phyloP scores from a whole-genome alignment of 2,888 invertebrate species.

The Agrochola litura region DNA sequence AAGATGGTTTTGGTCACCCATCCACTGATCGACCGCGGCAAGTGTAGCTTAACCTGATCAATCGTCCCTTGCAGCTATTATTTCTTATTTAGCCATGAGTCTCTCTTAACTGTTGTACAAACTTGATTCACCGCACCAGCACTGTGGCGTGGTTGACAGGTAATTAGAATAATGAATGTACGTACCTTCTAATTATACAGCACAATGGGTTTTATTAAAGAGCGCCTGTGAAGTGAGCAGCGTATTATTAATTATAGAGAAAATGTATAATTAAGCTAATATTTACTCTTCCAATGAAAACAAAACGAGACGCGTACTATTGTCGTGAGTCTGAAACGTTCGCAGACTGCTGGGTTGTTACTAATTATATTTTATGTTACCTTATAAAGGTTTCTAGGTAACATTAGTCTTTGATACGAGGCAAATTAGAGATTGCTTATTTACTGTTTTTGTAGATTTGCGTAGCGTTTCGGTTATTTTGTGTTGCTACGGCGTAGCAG shows the following conservation, averaged over 20 bases:
- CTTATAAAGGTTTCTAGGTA: slow-evolving; percentile 11
- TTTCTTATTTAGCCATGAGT: too few relatives aligned
- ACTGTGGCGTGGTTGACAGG: slow-evolving; percentile 62
- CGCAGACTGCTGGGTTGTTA: slow-evolving; percentile 4
- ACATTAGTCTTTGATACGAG: slow-evolving; percentile 6
- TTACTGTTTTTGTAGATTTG: neutral
- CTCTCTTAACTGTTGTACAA: neutral
- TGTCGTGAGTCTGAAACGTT: slow-evolving; percentile 7
- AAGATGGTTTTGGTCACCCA: too few relatives aligned
- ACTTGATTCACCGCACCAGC: slow-evolving; percentile 42
- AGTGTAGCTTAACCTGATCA: too few relatives aligned
- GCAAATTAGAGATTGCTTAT: slow-evolving; percentile 1
- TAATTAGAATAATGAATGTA: slow-evolving; percentile 69
- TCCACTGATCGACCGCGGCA: too few relatives aligned
- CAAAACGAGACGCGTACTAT: slow-evolving; percentile 30
- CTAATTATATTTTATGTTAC: slow-evolving; percentile 38
- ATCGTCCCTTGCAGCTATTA: too few relatives aligned
- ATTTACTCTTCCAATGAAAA: slow-evolving; percentile 52
- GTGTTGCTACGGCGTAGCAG: slow-evolving; percentile 52
- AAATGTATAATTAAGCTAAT: slow-evolving; percentile 59
- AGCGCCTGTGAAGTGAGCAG: slow-evolving; percentile 57
- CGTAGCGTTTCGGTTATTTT: neutral
- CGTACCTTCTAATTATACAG: slow-evolving; percentile 67
- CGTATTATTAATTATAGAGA: slow-evolving; percentile 63
- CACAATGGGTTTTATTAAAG: slow-evolving; percentile 68